A percentile compares a stretch with the other conserved stretches of the same genome.
phyloP scores from a whole-genome alignment of 2,797 vertebrate genomes.

The Takifugu rubripes region DNA sequence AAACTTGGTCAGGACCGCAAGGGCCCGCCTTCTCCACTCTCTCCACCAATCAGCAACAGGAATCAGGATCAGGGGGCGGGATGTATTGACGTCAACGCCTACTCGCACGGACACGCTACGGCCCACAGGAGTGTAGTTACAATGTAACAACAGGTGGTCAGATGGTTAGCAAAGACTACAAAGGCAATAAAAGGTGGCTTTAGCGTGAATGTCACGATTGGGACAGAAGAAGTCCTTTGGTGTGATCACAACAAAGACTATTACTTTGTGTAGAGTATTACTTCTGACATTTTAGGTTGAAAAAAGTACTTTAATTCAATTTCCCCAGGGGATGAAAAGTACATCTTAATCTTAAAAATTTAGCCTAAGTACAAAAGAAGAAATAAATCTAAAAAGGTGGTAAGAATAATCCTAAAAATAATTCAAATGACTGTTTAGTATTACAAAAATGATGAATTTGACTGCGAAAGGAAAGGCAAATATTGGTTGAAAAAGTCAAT shows the following conservation, averaged over 20 bases:
- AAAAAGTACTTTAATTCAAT: too few relatives aligned
- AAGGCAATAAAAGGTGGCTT: constrained; percentile 16
- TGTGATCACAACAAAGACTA: too few relatives aligned
- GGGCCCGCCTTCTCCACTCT: constrained; percentile 14
- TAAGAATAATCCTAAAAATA: background rate
- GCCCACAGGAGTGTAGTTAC: constrained; percentile 17
- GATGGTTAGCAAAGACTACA: constrained; percentile 2
- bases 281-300: too few relatives aligned
- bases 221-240: too few relatives aligned
- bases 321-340: too few relatives aligned
- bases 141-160: constrained; percentile 61
- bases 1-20: constrained; percentile 16
- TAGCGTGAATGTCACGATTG: background rate
- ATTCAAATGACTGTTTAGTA: background rate
- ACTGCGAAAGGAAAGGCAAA: background rate
- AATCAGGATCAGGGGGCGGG: constrained; percentile 15
- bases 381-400: too few relatives aligned
- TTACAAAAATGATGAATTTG: background rate
- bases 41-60: constrained; percentile 58
- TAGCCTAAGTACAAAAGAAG: too few relatives aligned
- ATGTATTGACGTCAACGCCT: constrained; percentile 30
- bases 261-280: too few relatives aligned
- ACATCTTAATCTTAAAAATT: too few relatives aligned
- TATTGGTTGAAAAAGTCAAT: background rate
- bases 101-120: constrained; percentile 53